Evolutionary conservation across 2,797 vertebrate genomes (phyloP).

Genomic region (Myotis vivesi): DNA sequence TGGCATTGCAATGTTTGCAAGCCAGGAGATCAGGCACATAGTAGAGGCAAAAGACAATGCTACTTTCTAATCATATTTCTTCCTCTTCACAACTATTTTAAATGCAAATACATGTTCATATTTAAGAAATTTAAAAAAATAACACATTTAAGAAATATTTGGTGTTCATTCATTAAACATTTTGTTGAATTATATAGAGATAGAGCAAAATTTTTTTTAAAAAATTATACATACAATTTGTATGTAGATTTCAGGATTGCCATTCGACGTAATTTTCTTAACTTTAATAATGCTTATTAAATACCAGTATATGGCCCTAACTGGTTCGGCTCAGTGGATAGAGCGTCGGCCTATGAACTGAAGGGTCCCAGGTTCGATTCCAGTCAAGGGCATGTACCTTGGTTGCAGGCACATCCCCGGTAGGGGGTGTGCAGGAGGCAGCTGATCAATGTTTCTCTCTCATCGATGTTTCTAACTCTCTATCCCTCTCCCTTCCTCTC

Average conservation of each 20-base stretch:
- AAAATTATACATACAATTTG: neutral
- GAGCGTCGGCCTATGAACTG: too few species aligned
- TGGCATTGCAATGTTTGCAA: neutral
- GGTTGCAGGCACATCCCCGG: too few species aligned
- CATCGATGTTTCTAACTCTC: too few species aligned
- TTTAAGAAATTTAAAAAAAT: neutral
- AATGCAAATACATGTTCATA: neutral
- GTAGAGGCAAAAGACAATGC: neutral
- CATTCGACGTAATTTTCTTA: conserved; percentile 34
- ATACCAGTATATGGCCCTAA: neutral
- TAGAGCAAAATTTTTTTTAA: neutral
- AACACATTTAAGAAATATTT: neutral
- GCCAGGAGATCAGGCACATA: neutral
- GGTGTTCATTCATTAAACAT: neutral
- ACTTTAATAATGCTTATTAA: neutral
- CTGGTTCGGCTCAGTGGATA: too few species aligned
- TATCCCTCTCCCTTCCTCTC: too few species aligned
- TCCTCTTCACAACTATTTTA: neutral
- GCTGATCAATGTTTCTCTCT: too few species aligned
- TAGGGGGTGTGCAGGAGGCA: too few species aligned
- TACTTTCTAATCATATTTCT: neutral
- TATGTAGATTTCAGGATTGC: neutral
- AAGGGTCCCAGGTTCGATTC: too few species aligned
- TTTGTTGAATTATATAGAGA: neutral
- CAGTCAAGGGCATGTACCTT: too few species aligned